Conservation (phyloP, 1,140 invertebrate genomes). For the Nixonia krombeini region DNA sequence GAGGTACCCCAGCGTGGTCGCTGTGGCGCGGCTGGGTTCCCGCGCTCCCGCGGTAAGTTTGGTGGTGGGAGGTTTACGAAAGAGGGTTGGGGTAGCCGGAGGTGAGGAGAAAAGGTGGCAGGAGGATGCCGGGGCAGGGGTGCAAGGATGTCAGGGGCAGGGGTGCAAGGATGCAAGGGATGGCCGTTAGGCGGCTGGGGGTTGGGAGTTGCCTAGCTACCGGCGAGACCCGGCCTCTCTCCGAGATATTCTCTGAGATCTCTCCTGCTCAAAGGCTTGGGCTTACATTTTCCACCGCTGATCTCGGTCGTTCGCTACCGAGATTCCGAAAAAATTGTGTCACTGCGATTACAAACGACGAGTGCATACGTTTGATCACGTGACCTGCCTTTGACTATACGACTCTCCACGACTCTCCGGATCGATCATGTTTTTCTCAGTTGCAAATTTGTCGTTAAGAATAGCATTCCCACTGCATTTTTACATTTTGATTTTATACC, state of each 20-base stretch:
- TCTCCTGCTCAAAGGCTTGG: constrained; percentile 51
- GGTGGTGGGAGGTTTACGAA: constrained; percentile 62
- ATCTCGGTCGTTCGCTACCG: constrained; percentile 25
- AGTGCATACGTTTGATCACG: background rate
- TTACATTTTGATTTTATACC: background rate
- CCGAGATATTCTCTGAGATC: constrained; percentile 71
- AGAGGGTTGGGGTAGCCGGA: constrained; percentile 61
- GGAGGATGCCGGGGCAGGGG: too few species aligned
- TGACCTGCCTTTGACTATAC: too few species aligned
- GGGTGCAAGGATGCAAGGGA: constrained; percentile 52
- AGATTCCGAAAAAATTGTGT: constrained; percentile 37
- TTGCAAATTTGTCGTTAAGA: too few species aligned
- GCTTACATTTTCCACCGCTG: constrained; percentile 41
- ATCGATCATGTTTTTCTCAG: too few species aligned
- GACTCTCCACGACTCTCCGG: too few species aligned
- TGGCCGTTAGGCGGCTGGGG: constrained; percentile 47
- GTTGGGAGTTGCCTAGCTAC: constrained; percentile 71
- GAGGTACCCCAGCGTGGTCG: constrained; percentile 71
- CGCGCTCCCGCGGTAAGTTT: constrained; percentile 65
- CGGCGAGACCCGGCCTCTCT: constrained; percentile 70
- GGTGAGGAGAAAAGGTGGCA: constrained; percentile 64
- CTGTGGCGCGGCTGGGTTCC: constrained; percentile 68
- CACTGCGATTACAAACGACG: constrained; percentile 23
- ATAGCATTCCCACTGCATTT: too few species aligned
- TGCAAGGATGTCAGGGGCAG: constrained; percentile 44